phyloP scores from a whole-genome alignment of 2,888 invertebrate species.

The Thera britannica region DNA sequence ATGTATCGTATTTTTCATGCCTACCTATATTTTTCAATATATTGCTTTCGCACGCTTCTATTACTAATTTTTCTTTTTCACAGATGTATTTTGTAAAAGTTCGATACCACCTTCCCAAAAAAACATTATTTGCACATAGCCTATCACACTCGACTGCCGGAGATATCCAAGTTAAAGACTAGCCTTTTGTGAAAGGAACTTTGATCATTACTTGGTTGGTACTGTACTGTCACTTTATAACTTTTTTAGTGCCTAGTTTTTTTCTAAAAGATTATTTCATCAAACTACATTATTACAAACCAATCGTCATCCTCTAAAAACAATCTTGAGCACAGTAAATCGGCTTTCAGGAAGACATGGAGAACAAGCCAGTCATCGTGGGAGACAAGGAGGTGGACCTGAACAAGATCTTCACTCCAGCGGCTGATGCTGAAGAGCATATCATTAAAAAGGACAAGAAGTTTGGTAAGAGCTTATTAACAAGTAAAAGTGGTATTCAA shows the following conservation, averaged over 20 bases:
- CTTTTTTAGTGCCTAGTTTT: too few species aligned
- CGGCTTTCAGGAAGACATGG: slow-evolving; percentile 85
- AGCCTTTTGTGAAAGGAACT: neutral
- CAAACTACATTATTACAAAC: too few species aligned
- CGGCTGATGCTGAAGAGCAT: slow-evolving; percentile 92
- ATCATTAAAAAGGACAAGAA: slow-evolving; percentile 89
- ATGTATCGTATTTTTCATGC: neutral
- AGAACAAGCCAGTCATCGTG: slow-evolving; percentile 83
- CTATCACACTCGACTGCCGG: neutral
- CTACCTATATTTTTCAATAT: neutral
- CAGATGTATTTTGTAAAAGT: too few species aligned
- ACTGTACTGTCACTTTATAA: too few species aligned
- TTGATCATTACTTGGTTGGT: too few species aligned
- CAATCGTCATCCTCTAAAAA: neutral
- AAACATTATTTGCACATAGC: neutral
- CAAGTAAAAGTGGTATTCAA: neutral
- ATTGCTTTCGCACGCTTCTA: slow-evolving; percentile 31
- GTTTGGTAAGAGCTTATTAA: slow-evolving; percentile 65
- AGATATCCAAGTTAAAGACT: neutral
- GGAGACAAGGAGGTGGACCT: slow-evolving; percentile 90
- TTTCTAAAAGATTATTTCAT: too few species aligned
- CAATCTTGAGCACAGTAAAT: neutral
- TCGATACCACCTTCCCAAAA: neutral
- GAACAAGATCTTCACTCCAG: slow-evolving; percentile 95
- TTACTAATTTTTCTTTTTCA: slow-evolving; percentile 11